These are phyloP conservation scores for Leptinotarsa undecemlineata DNA, from an alignment of 1,140 invertebrate genomes.

Conservation along the genomic window DNA sequence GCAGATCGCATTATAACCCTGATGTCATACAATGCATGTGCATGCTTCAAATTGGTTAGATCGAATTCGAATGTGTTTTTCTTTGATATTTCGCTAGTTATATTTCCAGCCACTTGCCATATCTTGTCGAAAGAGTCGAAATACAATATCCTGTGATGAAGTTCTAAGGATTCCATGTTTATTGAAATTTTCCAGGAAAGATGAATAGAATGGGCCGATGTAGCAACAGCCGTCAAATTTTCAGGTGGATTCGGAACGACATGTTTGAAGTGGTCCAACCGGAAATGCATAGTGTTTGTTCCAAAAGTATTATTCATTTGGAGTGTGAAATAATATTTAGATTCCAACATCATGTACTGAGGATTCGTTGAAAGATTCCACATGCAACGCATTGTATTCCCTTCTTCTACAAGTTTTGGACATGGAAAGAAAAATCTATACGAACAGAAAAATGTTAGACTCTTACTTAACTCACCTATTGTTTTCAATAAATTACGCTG, in stretches of 20 bases:
- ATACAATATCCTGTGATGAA: slow-evolving; percentile 66
- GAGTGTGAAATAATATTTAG: slow-evolving; percentile 62
- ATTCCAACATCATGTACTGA: slow-evolving; percentile 64
- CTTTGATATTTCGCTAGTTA: slow-evolving; percentile 25
- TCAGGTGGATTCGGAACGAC: slow-evolving; percentile 64
- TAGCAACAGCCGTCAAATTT: slow-evolving; percentile 60
- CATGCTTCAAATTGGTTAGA: slow-evolving; percentile 64
- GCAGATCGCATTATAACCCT: slow-evolving; percentile 65
- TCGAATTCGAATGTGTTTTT: slow-evolving; percentile 56
- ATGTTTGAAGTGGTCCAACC: slow-evolving; percentile 65
- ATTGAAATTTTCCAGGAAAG: slow-evolving; percentile 65
- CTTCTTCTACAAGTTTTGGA: slow-evolving; percentile 42
- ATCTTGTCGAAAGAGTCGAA: slow-evolving; percentile 62
- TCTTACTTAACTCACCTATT: no score
- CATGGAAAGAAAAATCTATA: slow-evolving; percentile 43
- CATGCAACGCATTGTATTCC: slow-evolving; percentile 46
- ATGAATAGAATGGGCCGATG: slow-evolving; percentile 61
- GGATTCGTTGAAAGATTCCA: slow-evolving; percentile 64
- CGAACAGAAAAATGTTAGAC: neutral
- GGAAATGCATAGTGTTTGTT: slow-evolving; percentile 55
- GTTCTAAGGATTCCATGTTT: slow-evolving; percentile 63
- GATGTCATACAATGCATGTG: slow-evolving; percentile 70
- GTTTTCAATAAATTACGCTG: no score
- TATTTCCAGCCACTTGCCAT: slow-evolving; percentile 51
- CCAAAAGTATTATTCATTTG: slow-evolving; percentile 63